Conservation (phyloP, 2,797 vertebrate species). For the Enteromius afrohamiltoni region DNA sequence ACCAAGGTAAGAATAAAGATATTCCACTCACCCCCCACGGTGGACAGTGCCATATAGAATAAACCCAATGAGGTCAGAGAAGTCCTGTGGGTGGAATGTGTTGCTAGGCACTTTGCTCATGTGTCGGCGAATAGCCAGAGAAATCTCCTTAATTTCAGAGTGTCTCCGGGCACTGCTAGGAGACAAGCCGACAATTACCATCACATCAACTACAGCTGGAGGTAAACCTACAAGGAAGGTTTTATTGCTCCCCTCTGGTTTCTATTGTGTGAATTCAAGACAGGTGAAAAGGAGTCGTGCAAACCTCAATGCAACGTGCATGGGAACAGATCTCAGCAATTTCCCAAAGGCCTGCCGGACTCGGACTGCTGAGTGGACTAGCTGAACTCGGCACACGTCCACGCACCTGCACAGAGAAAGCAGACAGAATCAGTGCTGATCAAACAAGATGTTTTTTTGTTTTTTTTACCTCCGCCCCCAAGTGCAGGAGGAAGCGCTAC, state of each 20-base stretch:
- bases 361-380: slow-evolving; percentile 89
- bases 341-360: slow-evolving; percentile 94
- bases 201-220: slow-evolving; percentile 3
- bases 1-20: not conserved
- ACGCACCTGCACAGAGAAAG: slow-evolving; percentile 83
- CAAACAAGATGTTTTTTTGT: not conserved
- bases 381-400: slow-evolving; percentile 92
- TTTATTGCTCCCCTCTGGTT: not conserved
- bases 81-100: slow-evolving; percentile 98
- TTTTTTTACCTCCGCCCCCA: not conserved
- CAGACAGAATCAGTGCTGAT: slow-evolving; percentile 4
- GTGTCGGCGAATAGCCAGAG: slow-evolving; percentile 89
- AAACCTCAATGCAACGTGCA: slow-evolving; percentile 92
- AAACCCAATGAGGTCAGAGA: slow-evolving; percentile 98
- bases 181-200: slow-evolving; percentile 26
- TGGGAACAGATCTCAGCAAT: slow-evolving; percentile 88
- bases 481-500: not conserved
- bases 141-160: slow-evolving; percentile 92
- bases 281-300: slow-evolving; percentile 13
- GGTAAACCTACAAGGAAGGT: slow-evolving; percentile 5
- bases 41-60: slow-evolving; percentile 94
- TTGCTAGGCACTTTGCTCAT: slow-evolving; percentile 94
- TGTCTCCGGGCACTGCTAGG: slow-evolving; percentile 86
- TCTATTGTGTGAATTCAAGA: not conserved
- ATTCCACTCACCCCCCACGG: slow-evolving; percentile 85